phyloP scores from a whole-genome alignment of 2,113 vertebrate species.

The Leuciscus idus region DNA sequence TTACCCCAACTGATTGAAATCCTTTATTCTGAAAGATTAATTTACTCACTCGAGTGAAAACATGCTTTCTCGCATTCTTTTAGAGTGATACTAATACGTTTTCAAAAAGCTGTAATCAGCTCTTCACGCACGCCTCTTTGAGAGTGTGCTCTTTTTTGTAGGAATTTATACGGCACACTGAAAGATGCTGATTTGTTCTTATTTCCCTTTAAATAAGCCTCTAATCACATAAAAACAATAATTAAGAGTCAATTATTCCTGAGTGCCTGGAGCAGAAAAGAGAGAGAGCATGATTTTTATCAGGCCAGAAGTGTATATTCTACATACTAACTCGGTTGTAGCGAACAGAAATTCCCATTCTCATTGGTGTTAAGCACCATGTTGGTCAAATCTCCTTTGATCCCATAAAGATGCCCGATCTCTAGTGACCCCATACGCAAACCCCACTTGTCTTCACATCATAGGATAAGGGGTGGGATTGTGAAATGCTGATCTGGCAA shows the following conservation, averaged over 20 bases:
- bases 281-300: conserved; percentile 15
- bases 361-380: neutral
- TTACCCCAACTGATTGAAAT: neutral
- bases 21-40: conserved; percentile 38
- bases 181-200: conserved; percentile 35
- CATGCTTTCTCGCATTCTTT: conserved; percentile 20
- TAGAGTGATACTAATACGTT: conserved; percentile 12
- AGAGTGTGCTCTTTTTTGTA: neutral
- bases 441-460: conserved; percentile 29
- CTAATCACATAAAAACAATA: conserved; percentile 33
- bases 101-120: conserved; percentile 24
- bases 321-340: neutral
- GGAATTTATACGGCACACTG: conserved; percentile 14
- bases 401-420: conserved; percentile 42
- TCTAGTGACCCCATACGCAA: conserved; percentile 44
- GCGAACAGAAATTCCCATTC: conserved; percentile 21
- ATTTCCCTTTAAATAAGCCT: conserved; percentile 49
- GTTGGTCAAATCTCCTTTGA: conserved; percentile 48
- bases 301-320: neutral
- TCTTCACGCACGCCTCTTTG: neutral
- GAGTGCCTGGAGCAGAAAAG: conserved; percentile 27
- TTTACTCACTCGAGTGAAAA: conserved; percentile 16
- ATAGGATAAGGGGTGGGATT: conserved; percentile 16
- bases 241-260: conserved; percentile 40
- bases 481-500: conserved; percentile 49